Conservation (phyloP, 1,140 invertebrate genomes). For the Drosophila saltans region DNA sequence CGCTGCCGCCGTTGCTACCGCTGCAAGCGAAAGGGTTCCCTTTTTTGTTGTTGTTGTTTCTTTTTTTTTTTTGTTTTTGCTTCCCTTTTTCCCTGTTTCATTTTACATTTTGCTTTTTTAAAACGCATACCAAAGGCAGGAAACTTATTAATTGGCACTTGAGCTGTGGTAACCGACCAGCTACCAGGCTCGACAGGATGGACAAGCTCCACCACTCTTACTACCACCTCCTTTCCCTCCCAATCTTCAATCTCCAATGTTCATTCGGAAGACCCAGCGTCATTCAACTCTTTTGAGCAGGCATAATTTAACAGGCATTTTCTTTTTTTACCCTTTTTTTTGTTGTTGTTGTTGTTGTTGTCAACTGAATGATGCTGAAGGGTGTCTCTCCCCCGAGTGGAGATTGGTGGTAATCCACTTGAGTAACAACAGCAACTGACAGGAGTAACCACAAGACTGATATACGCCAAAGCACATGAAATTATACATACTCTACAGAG, state of each 20-base stretch:
- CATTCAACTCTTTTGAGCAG: constrained; percentile 63
- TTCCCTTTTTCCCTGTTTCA: constrained; percentile 2
- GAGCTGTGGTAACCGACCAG: constrained; percentile 60
- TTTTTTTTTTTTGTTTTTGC: constrained; percentile 12
- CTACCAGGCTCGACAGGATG: constrained; percentile 3
- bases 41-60: constrained; percentile 15
- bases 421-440: constrained; percentile 53
- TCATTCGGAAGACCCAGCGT: constrained; percentile 42
- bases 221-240: constrained; percentile 18
- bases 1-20: constrained; percentile 6
- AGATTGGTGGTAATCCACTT: constrained; percentile 73
- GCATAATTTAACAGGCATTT: constrained; percentile 73
- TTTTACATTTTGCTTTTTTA: constrained; percentile 25
- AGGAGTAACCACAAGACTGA: constrained; percentile 44
- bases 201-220: constrained; percentile 19
- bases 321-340: constrained; percentile 21
- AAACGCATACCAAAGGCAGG: constrained; percentile 63
- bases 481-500: constrained; percentile 45
- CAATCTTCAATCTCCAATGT: neutral
- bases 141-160: constrained; percentile 80
- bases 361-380: constrained; percentile 50
- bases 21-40: constrained; percentile 39
- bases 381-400: constrained; percentile 41
- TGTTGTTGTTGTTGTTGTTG: constrained; percentile 4
- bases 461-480: constrained; percentile 25